A percentile compares a stretch with the other conserved stretches of the same genome.
Conservation (phyloP, 2,888 invertebrate species). For the Ptilodon capucinus region DNA sequence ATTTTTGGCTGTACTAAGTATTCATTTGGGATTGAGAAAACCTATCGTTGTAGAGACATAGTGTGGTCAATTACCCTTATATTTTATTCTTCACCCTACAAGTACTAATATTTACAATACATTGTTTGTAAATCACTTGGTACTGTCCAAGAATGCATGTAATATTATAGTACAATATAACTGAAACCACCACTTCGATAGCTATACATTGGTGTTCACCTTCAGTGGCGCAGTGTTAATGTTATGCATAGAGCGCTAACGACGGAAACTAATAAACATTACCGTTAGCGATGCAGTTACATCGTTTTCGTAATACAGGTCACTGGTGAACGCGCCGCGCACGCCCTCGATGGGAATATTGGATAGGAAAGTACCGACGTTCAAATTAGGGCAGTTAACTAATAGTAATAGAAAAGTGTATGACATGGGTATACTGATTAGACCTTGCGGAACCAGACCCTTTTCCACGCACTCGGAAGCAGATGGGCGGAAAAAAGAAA, state of each 20-base stretch:
- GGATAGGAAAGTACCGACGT: too few relatives aligned
- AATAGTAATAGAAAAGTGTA: too few relatives aligned
- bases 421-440: too few relatives aligned
- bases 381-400: too few relatives aligned
- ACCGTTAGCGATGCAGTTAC: constrained; percentile 27
- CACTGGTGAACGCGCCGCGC: constrained; percentile 15
- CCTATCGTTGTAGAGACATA: too few relatives aligned
- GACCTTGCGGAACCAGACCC: constrained; percentile 1
- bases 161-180: constrained; percentile 15
- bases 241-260: constrained; percentile 14
- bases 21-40: too few relatives aligned
- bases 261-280: constrained; percentile 29
- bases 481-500: background rate
- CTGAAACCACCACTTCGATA: constrained; percentile 1
- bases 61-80: too few relatives aligned
- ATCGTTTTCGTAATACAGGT: constrained; percentile 20
- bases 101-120: too few relatives aligned
- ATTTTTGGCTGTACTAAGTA: too few relatives aligned
- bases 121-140: too few relatives aligned
- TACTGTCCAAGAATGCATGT: too few relatives aligned
- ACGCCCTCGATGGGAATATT: background rate
- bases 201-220: constrained; percentile 4
- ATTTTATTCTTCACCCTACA: too few relatives aligned
- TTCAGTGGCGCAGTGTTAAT: constrained; percentile 8
- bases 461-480: background rate